Evolutionary conservation across 2,888 invertebrate species (phyloP).

Genomic region (Leistus spinibarbis): DNA sequence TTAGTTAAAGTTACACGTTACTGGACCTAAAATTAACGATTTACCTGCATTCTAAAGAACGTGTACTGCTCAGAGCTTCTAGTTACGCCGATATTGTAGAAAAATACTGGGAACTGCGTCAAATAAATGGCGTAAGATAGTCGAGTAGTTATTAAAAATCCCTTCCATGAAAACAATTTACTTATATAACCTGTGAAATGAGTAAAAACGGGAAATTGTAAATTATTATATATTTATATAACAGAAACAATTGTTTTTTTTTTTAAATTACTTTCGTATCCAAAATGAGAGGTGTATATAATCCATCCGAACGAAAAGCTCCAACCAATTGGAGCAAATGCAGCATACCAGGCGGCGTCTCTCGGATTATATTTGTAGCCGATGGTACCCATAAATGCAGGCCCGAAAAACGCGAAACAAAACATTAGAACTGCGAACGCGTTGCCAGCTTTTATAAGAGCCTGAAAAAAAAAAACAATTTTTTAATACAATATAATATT

Average conservation of each 20-base stretch:
- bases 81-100: slow-evolving; percentile 70
- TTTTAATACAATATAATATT: too few species aligned
- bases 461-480: slow-evolving; percentile 52
- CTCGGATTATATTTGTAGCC: slow-evolving; percentile 66
- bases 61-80: slow-evolving; percentile 64
- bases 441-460: slow-evolving; percentile 64
- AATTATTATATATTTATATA: not conserved
- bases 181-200: slow-evolving; percentile 51
- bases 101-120: slow-evolving; percentile 74
- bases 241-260: slow-evolving; percentile 4
- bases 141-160: slow-evolving; percentile 69
- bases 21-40: too few species aligned
- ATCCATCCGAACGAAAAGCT: slow-evolving; percentile 71
- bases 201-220: too few species aligned
- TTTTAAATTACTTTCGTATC: slow-evolving; percentile 60
- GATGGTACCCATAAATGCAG: slow-evolving; percentile 68
- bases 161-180: slow-evolving; percentile 63
- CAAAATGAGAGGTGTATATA: slow-evolving; percentile 67
- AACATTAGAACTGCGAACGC: slow-evolving; percentile 60
- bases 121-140: slow-evolving; percentile 74
- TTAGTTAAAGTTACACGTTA: not conserved
- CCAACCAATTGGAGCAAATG: slow-evolving; percentile 73
- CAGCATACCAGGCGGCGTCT: slow-evolving; percentile 72
- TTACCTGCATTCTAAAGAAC: slow-evolving; percentile 64
- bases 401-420: slow-evolving; percentile 63